phyloP scores from a whole-genome alignment of 2,888 invertebrate species.

The Anticlea derivata region DNA sequence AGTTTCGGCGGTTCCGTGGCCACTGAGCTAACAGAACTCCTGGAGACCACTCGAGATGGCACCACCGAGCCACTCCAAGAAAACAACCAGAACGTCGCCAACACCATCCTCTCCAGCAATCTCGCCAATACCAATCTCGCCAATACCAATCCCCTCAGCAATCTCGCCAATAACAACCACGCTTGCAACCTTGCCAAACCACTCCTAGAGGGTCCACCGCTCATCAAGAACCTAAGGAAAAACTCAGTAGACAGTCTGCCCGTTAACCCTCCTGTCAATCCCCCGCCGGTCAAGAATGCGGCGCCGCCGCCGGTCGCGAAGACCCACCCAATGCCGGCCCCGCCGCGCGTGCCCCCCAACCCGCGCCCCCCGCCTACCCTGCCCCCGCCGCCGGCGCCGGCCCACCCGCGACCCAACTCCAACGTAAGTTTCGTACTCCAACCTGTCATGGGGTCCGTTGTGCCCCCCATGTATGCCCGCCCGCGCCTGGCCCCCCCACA shows the following conservation, averaged over 20 bases:
- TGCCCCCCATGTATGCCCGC: conserved; percentile 57
- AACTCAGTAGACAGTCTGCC: conserved; percentile 37
- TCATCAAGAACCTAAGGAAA: conserved; percentile 29
- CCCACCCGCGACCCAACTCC: conserved; percentile 52
- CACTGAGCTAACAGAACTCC: conserved; percentile 57
- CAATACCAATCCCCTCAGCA: conserved; percentile 30
- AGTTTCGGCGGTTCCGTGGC: conserved; percentile 75
- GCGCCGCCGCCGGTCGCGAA: conserved; percentile 47
- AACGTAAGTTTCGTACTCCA: conserved; percentile 78
- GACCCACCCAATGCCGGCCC: conserved; percentile 51
- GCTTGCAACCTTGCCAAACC: conserved; percentile 49
- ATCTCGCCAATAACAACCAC: conserved; percentile 35
- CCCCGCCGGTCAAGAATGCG: conserved; percentile 41
- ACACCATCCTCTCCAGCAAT: conserved; percentile 38
- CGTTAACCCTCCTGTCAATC: conserved; percentile 33
- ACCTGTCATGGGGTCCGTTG: conserved; percentile 62
- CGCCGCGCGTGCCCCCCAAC: conserved; percentile 18
- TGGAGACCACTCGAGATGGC: conserved; percentile 59
- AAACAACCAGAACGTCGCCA: conserved; percentile 57
- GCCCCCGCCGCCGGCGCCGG: conserved; percentile 36
- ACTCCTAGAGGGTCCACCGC: conserved; percentile 30
- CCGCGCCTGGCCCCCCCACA: conserved; percentile 50
- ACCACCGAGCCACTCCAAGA: conserved; percentile 40
- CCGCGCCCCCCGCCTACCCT: conserved; percentile 39
- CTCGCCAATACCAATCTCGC: conserved; percentile 46